Base-by-base conservation (phyloP, 2,797 vertebrate species). In the Hippoglossus hippoglossus region DNA sequence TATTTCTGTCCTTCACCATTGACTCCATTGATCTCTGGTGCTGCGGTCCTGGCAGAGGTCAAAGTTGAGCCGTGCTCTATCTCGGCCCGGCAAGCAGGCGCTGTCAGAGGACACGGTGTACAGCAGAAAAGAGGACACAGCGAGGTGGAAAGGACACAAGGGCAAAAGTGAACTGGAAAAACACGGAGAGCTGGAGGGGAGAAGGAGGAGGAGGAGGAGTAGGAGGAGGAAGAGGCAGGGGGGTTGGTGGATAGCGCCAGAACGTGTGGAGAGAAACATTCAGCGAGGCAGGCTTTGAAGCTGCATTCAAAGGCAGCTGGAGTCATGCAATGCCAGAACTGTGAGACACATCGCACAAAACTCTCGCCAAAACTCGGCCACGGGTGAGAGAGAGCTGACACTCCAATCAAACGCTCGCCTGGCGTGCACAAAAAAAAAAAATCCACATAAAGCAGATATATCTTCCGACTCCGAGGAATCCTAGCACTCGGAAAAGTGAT, bases 241-340 rank as follows among this genome's bases (percentile, higher is more conserved):
- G 76, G 51, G 53, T 77, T 47, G 0, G 71, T n/a, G 85, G 73
- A 81, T 26, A 60, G 55, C 89, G 91, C 90, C 90, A 93, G 80
- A 77, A 79, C 26, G 61, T 84, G 85, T 63, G 77, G 85, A 90
- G 81, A 68, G 73, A 91, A 77, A 83, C 83, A 79, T 84, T 81
- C 80, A 86, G 65, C 44, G 46, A 88, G 73, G 65, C 72, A 59
- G 61, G 67, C 90, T 94, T 95, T 95, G 91, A 95, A 92, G 91
- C 84, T 77, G 71, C 86, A 91, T 91, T 94, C 91, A 94, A 94
- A 94, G 91, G 86, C 90, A 93, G 84, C 85, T 74, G 85, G 84
- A 93, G 90, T 87, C 89, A 87, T 91, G 85, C 74, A 68, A 84
- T 87, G 87, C 91, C 92, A 93, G 85, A 62, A 74, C 80, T 69